Evolutionary conservation across 1,140 invertebrate genomes (phyloP).

Genomic region (Microplitis mediator): DNA sequence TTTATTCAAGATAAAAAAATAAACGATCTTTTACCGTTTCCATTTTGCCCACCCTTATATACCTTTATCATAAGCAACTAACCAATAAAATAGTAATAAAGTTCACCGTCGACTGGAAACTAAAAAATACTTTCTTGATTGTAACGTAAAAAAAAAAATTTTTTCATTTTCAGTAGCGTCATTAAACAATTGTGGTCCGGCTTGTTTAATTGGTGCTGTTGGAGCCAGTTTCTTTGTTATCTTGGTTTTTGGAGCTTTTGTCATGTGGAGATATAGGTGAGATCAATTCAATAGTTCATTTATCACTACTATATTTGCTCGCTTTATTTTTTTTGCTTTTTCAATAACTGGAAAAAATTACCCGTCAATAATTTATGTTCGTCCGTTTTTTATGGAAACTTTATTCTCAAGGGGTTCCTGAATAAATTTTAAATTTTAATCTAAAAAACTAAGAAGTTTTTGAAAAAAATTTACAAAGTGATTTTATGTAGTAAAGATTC

Average conservation of each 20-base stretch:
- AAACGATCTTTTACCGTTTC: no score
- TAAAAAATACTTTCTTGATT: background rate
- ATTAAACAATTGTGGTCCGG: slow-evolving; percentile 46
- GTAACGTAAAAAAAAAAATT: background rate
- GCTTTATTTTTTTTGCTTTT: no score
- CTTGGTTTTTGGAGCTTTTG: slow-evolving; percentile 44
- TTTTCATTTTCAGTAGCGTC: slow-evolving; percentile 34
- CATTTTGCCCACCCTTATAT: no score
- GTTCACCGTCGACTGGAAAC: no score
- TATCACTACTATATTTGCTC: background rate
- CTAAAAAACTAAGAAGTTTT: background rate
- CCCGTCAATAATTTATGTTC: no score
- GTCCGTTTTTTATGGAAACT: background rate
- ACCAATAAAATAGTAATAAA: no score
- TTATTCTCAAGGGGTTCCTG: background rate
- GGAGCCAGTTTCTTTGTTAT: slow-evolving; percentile 51
- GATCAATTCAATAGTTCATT: background rate
- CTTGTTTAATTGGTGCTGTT: slow-evolving; percentile 53
- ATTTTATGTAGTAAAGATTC: background rate
- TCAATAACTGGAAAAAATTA: no score
- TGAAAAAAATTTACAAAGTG: background rate
- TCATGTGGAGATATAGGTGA: slow-evolving; percentile 56
- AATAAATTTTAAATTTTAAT: background rate
- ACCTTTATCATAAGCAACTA: no score
- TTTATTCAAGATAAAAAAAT: no score